Evolutionary conservation across 2,797 vertebrate species (phyloP).

Genomic region (Spinibarbus caldwelli): DNA sequence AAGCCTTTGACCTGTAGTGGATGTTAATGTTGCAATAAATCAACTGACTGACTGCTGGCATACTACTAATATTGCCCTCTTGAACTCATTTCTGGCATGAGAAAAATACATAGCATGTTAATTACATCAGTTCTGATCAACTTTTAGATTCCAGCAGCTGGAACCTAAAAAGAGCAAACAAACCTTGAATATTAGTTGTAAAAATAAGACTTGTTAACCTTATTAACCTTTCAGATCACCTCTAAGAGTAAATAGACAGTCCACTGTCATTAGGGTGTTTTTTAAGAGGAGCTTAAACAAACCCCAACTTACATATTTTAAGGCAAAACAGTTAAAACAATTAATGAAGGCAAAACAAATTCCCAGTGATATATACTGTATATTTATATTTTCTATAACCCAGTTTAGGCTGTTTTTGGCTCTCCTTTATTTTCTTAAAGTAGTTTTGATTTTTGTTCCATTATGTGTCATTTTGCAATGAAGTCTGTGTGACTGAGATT

Average conservation of each 20-base stretch:
- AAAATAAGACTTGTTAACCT: slow-evolving; percentile 22
- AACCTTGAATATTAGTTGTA: not conserved
- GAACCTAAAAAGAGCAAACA: slow-evolving; percentile 12
- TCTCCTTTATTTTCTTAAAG: not conserved
- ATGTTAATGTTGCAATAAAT: not conserved
- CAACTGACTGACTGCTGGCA: not conserved
- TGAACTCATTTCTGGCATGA: not conserved
- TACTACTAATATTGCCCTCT: not conserved
- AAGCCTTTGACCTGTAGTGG: not conserved
- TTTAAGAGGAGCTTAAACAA: not conserved
- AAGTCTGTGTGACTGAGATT: not conserved
- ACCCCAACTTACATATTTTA: not conserved
- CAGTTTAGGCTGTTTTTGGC: not conserved
- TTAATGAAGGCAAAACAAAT: not conserved
- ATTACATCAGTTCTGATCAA: not conserved
- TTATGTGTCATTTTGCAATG: not conserved
- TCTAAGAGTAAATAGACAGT: slow-evolving; percentile 3
- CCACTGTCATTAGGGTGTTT: not conserved
- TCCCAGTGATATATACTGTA: not conserved
- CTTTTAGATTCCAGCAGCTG: not conserved
- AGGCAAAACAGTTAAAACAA: not conserved
- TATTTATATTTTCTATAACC: not conserved
- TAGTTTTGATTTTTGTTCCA: not conserved
- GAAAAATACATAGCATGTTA: not conserved
- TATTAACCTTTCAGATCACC: slow-evolving; percentile 33